Evolutionary conservation across 2,113 vertebrate genomes (phyloP).

Genomic region (Cryptomyrus ogoouensis): DNA sequence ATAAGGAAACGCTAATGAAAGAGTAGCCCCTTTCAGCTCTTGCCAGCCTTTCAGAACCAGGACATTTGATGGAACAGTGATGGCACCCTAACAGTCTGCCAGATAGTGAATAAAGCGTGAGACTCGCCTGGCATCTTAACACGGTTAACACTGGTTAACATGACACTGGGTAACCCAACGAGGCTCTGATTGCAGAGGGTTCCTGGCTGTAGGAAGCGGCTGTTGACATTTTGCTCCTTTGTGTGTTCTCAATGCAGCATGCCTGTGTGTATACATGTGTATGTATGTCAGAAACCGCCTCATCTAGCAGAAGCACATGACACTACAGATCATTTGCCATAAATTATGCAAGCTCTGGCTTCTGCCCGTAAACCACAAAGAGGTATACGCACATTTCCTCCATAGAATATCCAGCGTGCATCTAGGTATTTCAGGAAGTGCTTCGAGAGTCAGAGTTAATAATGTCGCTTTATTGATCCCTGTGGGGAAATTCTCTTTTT

Average conservation of each 20-base stretch:
- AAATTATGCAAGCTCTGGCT: neutral
- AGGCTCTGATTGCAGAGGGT: neutral
- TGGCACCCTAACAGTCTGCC: neutral
- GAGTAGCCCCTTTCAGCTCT: neutral
- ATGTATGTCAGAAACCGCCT: neutral
- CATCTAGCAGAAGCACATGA: neutral
- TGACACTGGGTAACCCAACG: neutral
- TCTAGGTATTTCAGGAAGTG: neutral
- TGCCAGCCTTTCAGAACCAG: constrained; percentile 1
- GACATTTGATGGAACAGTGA: neutral
- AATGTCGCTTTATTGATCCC: neutral
- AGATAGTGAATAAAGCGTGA: neutral
- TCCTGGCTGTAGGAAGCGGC: neutral
- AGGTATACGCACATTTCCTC: neutral
- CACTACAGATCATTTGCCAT: neutral
- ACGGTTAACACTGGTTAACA: neutral
- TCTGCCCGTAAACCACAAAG: neutral
- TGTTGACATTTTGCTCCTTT: neutral
- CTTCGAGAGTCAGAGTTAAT: neutral
- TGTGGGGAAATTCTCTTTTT: neutral
- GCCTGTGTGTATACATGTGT: neutral
- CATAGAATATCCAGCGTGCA: neutral
- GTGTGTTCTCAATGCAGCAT: neutral
- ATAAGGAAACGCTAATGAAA: neutral
- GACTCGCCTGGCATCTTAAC: neutral